Base-by-base conservation (phyloP, 2,797 vertebrate species). In the Rhodeus uyekii region DNA sequence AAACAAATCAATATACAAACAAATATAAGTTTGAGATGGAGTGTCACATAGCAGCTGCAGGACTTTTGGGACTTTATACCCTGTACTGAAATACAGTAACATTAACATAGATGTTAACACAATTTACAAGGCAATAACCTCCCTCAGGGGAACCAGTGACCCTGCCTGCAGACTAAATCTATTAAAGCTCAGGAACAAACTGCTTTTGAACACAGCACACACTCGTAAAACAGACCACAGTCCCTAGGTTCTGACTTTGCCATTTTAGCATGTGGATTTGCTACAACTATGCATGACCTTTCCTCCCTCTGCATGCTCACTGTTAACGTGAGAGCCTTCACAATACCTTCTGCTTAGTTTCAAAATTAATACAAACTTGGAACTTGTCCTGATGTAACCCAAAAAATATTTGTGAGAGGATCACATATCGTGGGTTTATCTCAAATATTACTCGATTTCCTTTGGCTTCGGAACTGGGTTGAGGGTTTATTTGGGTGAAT, bases 121-220 rank as follows among this genome's bases (percentile, higher is more conserved):
- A 81, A 83, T 91, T 91, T 90, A 90, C 86, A 89, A 90, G 90
- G 86, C 87, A 90, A 88, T 91, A 90, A 90, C 85, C 80, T 88
- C 86, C 84, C 88, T 84, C 87, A 73, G 75, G 88, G 89, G 86
- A 87, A 78, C 78, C 61, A 76, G 64, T 88, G 89, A 90, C 88
- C 86, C 63, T 39, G 81, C 85, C 84, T 84, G 85, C 90, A 91
- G 87, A 82, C 89, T 90, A 89, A 84, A 90, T 76, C 87, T 65
- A 90, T 88, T 90, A 90, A 55, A 24, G 80, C 68, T 74, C 75
- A 68, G 80, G 61, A 75, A 68, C 80, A 82, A 82, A 82, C 80
- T 76, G 73, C 80, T 76, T 76, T 82, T 50, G 63, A 82, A 69
- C 74, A 68, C 48, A 44, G 60, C 68, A 81, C 71, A 68, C 48